phyloP scores from a whole-genome alignment of 35 echinoderm and acorn worm genomes.

The Ptychodera flava region DNA sequence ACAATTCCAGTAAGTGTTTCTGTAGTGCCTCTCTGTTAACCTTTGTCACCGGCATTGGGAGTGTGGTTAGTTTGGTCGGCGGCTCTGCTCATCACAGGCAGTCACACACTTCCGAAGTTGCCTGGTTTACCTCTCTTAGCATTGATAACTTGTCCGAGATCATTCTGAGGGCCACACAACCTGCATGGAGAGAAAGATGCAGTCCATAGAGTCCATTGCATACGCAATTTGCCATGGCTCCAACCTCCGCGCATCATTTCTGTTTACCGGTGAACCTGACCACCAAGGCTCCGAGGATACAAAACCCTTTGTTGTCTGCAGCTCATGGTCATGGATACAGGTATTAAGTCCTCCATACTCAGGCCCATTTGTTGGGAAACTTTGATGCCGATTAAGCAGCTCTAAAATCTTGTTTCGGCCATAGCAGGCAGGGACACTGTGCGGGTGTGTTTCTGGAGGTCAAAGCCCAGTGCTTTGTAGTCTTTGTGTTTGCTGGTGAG shows the following conservation, averaged over 20 bases:
- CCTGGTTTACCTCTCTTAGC: too few species aligned
- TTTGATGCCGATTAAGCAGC: too few species aligned
- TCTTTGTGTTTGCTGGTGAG: too few species aligned
- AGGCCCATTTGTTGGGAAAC: neutral
- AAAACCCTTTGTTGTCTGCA: neutral
- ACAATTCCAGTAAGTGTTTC: too few species aligned
- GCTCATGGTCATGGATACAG: neutral
- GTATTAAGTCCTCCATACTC: neutral
- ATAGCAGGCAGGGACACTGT: too few species aligned
- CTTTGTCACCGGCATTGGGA: too few species aligned
- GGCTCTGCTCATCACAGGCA: slow-evolving; percentile 10
- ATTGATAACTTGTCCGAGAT: too few species aligned
- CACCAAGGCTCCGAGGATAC: slow-evolving; percentile 17
- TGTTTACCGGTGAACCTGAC: slow-evolving; percentile 19
- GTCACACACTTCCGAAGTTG: neutral
- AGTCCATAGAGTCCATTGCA: neutral
- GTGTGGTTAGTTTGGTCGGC: slow-evolving; percentile 9
- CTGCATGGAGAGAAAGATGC: slow-evolving; percentile 21
- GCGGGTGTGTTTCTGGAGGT: too few species aligned
- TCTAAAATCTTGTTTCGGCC: too few species aligned
- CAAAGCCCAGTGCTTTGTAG: too few species aligned
- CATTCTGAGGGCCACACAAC: neutral
- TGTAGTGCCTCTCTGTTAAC: too few species aligned
- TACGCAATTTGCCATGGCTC: too few species aligned
- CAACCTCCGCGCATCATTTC: neutral